Conservation (phyloP, 2,113 vertebrate species). For the Melanotaenia duboulayi region DNA sequence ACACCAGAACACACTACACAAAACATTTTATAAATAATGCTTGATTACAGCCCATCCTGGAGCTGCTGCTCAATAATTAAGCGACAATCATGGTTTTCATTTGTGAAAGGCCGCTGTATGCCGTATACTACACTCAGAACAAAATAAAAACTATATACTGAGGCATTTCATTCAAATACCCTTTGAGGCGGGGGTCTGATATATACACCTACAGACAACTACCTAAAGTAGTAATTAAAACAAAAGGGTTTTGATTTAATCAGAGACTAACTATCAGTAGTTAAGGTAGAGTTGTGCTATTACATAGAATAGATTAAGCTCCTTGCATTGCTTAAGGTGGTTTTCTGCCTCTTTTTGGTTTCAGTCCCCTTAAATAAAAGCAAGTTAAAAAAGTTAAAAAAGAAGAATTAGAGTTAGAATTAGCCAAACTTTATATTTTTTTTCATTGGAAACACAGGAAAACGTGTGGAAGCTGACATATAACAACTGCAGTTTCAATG, state of each 20-base stretch:
- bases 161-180: background rate
- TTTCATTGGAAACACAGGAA: too few relatives aligned
- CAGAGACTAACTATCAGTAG: too few relatives aligned
- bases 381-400: too few relatives aligned
- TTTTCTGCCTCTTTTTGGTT: too few relatives aligned
- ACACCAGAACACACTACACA: too few relatives aligned
- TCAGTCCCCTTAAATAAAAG: too few relatives aligned
- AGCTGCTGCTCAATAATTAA: constrained; percentile 5
- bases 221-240: background rate
- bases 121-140: background rate
- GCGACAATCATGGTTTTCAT: background rate
- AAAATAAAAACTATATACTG: background rate
- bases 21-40: background rate
- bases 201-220: background rate
- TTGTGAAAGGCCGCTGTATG: background rate
- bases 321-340: too few relatives aligned
- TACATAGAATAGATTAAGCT: too few relatives aligned
- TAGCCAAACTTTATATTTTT: too few relatives aligned
- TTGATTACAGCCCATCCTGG: constrained; percentile 3
- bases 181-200: background rate
- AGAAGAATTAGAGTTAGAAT: too few relatives aligned
- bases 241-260: background rate
- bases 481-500: background rate
- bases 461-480: too few relatives aligned
- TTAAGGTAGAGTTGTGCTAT: too few relatives aligned